phyloP scores from a whole-genome alignment of 2,113 vertebrate species.

The Tautogolabrus adspersus region DNA sequence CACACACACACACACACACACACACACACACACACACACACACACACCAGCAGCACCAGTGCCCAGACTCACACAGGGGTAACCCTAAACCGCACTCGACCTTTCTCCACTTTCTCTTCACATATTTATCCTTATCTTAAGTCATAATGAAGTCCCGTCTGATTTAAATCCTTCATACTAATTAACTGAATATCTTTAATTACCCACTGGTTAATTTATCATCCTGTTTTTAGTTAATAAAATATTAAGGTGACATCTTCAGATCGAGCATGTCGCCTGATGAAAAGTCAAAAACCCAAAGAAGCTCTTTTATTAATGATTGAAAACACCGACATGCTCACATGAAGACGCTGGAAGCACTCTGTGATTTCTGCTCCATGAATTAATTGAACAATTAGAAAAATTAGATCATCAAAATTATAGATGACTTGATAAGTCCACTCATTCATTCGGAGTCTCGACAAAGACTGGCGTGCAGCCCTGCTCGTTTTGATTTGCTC shows the following conservation, averaged over 20 bases:
- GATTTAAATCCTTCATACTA: neutral
- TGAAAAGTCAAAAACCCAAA: neutral
- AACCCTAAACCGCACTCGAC: no score
- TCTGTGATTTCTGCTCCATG: no score
- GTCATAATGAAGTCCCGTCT: neutral
- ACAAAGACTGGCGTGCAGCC: neutral
- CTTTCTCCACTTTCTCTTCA: no score
- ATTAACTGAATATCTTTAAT: neutral
- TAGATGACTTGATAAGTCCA: neutral
- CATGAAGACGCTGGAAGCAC: neutral
- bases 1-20: no score
- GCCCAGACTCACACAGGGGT: no score
- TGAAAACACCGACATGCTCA: neutral
- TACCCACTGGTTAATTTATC: neutral
- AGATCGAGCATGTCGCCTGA: neutral
- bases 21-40: no score
- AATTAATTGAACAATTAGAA: neutral
- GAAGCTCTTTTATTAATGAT: neutral
- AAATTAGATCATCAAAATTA: neutral
- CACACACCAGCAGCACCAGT: no score
- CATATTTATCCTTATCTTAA: no score
- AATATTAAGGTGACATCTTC: neutral
- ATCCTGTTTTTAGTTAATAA: neutral
- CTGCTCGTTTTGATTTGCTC: neutral
- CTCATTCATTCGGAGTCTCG: neutral